Evolutionary conservation across 2,113 vertebrate species (phyloP), one percentile per base, ranked within the genome.

Genomic region (Ictalurus punctatus): DNA sequence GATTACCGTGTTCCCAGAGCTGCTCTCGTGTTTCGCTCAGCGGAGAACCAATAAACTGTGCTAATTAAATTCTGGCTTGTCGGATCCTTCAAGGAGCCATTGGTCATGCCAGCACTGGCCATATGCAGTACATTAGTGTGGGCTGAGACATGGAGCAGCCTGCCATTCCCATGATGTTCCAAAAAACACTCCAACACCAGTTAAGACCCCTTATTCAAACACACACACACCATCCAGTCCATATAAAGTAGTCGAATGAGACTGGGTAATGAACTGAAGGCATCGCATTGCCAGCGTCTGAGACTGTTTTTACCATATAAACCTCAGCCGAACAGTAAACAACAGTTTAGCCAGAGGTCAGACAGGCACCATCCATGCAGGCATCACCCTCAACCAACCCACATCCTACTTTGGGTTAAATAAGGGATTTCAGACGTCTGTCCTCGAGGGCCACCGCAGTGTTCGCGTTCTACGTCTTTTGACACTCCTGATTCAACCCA

Each of bases 51-150:
- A 58, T 91, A 91, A 87, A 89, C 79, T 81, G 59, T 48, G 76
- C 58, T 69, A 89, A 91, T 91, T 59, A 76, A 87, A 89, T 89
- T 87, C 67, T 76, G 86, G 83, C 48, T 34, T 83, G 58, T 85
- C 83, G 25, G 23, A 80, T 80, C 85, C 52, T 52, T 65, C 7
- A 54, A 63, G 80, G 27, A 86, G 54, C 58, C 85, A 30, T 61
- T 54, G 80, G 71, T 79, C 84, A 61, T 59, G 82, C 85, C 86
- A 56, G 54, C 79, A n/a, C 2, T 78, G 83, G 27, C 74, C 89
- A 88, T 82, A 65, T 89, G 85, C 78, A 52, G n/a, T 83, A 59
- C 71, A 82, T 91, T 91, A 85, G 88, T 17, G 65, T 25, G 44
- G 48, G 56, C 48, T n/a, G 86, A 52, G 52, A 87, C 63, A 27